phyloP scores from a whole-genome alignment of 1,140 invertebrate species.

The Calephelis virginiensis region DNA sequence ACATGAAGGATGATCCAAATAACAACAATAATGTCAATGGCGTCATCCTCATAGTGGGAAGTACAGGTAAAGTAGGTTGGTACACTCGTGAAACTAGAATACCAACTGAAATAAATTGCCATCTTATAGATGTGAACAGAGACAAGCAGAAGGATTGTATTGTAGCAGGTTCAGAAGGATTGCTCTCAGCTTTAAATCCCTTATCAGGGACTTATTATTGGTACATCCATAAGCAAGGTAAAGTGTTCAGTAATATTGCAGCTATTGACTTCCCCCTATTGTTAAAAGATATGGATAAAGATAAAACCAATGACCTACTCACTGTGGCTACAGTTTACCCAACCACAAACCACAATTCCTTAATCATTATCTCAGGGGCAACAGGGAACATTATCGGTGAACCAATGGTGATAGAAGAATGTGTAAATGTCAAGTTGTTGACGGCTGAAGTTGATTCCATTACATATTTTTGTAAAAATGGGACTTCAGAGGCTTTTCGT shows the following conservation, averaged over 20 bases:
- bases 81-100: conserved; percentile 81
- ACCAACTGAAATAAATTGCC: conserved; percentile 84
- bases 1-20: conserved; percentile 78
- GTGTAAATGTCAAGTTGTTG: conserved; percentile 65
- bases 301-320: conserved; percentile 84
- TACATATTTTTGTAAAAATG: conserved; percentile 77
- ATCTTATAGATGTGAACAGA: conserved; percentile 83
- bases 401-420: conserved; percentile 74
- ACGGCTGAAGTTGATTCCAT: conserved; percentile 49
- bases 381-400: conserved; percentile 80
- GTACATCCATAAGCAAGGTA: conserved; percentile 80
- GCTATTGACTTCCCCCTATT: conserved; percentile 83
- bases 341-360: conserved; percentile 77
- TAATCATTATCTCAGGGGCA: conserved; percentile 82
- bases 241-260: conserved; percentile 72
- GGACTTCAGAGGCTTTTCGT: conserved; percentile 60
- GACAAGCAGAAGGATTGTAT: conserved; percentile 86
- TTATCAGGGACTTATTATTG: conserved; percentile 83
- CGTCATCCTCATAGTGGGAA: conserved; percentile 81
- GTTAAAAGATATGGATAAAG: conserved; percentile 85
- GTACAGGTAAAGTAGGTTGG: conserved; percentile 82
- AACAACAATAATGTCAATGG: conserved; percentile 78
- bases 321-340: conserved; percentile 76
- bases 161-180: conserved; percentile 83
- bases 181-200: conserved; percentile 84